Evolutionary conservation across 2,797 vertebrate genomes (phyloP), one percentile per base, ranked within the genome.

Genomic region (Phalloptychus januarius): DNA sequence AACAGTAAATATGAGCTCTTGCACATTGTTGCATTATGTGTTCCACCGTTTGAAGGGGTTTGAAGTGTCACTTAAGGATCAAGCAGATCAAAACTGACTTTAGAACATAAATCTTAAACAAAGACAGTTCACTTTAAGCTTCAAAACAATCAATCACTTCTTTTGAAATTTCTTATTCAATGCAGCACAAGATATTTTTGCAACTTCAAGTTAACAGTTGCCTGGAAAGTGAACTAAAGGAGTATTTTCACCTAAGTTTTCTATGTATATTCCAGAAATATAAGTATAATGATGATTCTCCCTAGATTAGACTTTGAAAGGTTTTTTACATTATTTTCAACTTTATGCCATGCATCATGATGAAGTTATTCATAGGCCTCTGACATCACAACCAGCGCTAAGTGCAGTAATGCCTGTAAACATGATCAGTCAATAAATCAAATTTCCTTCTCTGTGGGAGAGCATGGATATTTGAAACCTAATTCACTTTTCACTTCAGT

Each of bases 1-100:
- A 83, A 81, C 48, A 77, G 42, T 78, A 5, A 23, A 78, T 84
- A 78, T 63, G 12, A 63, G 67, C 61, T 76, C 71, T 90, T 83
- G 50, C 86, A 72, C 72, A 85, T 7, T 36, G 76, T 91, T 93
- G 86, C 87, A 84, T 83, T 84, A 83, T 82, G 48, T 79, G 54
- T 42, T 15, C 13, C 8, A 4, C 10, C 61, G 78, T 89, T 75
- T 83, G 67, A 48, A 11, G 33, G 79, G 45, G 74, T 74, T 80
- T 85, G 81, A 85, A 85, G 82, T 83, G 83, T 83, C 75, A 80
- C 75, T 82, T 72, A 36, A 36, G 70, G n/a, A 36, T 18, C 54
- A 71, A 74, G 56, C 44, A 86, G 78, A 87, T 85, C 81, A 88
- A 88, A 83, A 75, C 65, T 75, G 76, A 81, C 70, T 87, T 69